Evolutionary conservation across 1,140 invertebrate species (phyloP), one percentile per base, ranked within the genome.

Genomic region (Globodera ellingtonae): DNA sequence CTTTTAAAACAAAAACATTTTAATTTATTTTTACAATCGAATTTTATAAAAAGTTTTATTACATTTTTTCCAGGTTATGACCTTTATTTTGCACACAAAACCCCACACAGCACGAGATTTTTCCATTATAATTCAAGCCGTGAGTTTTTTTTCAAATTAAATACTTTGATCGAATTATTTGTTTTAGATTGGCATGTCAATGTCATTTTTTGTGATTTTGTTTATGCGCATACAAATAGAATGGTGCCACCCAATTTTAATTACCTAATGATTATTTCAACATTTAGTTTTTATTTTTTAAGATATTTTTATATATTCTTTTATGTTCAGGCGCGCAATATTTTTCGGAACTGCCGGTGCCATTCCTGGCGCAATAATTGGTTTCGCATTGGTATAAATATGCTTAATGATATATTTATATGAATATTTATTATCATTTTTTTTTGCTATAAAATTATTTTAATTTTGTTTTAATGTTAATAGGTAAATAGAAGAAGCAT

Each of bases 151-250:
- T 66, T 24, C 15, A 56, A 75, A 21, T 67, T 24, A 6, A 56
- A 44, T 62, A 7, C 3, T 65, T 79, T 24, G 9, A n/a, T 0
- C 44, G 13, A 35, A 2, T 35, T 35, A 35, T 35, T 35, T 35
- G 0, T 35, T 18, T 18, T 24, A 81, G 75, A 77, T 77, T 77
- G 80, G 80, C 15, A 81, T 81, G 80, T 72, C 76, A 18, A 82
- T 82, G 71, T 69, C 79, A 18, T 35, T 82, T 21, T 81, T 82
- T 59, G 79, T 82, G 4, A 82, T 84, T 44, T 21, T 84, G 3
- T 84, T 84, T 65, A 84, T 84, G 83, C 81, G 84, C 18, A 70
- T 84, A 6, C 73, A 85, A 72, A 82, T 84, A 59, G 83, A 84
- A 77, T 84, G 83, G 84, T 50, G 75, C 24, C 82, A 35, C 35